Conservation (phyloP, 2,113 vertebrate genomes). For the Rhodinocichla rosea region DNA sequence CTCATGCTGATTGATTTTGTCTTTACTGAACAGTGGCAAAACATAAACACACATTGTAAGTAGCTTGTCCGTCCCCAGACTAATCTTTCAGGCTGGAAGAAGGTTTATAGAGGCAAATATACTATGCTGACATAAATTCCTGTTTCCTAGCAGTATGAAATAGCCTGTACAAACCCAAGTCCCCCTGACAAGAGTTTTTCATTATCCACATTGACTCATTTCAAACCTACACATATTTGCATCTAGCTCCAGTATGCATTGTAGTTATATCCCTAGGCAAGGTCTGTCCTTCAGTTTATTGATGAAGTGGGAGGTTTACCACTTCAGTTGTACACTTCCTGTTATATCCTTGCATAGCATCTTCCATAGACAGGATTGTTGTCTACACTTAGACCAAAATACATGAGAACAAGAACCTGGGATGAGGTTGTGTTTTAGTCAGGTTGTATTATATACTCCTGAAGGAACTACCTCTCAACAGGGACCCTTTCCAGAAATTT, state of each 20-base stretch:
- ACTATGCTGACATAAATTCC: not conserved
- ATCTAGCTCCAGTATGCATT: not conserved
- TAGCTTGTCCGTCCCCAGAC: not conserved
- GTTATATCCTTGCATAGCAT: not conserved
- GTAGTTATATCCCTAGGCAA: not conserved
- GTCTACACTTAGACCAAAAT: not conserved
- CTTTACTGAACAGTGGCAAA: not conserved
- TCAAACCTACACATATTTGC: not conserved
- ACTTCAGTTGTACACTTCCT: not conserved
- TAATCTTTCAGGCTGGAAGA: not conserved
- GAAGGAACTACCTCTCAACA: not conserved
- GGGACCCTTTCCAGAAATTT: slow-evolving; percentile 4
- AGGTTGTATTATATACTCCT: not conserved
- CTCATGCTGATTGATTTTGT: not conserved
- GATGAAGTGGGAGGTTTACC: not conserved
- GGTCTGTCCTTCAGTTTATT: not conserved
- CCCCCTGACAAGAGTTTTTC: not conserved
- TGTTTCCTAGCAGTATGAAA: not conserved
- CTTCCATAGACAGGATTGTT: not conserved
- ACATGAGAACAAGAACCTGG: not conserved
- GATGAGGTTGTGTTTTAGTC: not conserved
- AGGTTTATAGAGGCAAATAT: not conserved
- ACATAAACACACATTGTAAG: not conserved
- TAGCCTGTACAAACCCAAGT: not conserved
- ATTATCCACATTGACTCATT: not conserved